Conservation (phyloP, 2,888 invertebrate genomes). For the Linnaemya vulpina region DNA sequence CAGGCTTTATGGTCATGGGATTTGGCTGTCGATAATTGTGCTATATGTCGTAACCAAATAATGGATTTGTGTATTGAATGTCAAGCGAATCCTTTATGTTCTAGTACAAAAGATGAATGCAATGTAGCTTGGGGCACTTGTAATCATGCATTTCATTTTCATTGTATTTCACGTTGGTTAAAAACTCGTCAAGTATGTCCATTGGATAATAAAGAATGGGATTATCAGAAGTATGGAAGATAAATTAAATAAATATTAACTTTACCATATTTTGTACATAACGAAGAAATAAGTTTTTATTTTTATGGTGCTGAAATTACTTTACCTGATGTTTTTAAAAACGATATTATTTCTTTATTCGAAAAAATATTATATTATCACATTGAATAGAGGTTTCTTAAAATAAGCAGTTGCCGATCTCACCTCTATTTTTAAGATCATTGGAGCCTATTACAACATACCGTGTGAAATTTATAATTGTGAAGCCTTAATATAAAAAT, state of each 20-base stretch:
- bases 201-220: slow-evolving; percentile 99
- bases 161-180: slow-evolving; percentile 99
- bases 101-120: slow-evolving; percentile 98
- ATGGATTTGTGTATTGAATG: slow-evolving; percentile 99
- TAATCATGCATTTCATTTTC: slow-evolving; percentile 99
- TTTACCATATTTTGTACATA: neutral
- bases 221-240: slow-evolving; percentile 96
- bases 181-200: slow-evolving; percentile 99
- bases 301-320: too few relatives aligned
- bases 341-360: too few relatives aligned
- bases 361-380: too few relatives aligned
- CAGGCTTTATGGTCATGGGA: slow-evolving; percentile 99
- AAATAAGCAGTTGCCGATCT: too few relatives aligned
- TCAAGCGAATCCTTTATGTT: slow-evolving; percentile 98
- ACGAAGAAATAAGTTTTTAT: too few relatives aligned
- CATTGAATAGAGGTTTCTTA: too few relatives aligned
- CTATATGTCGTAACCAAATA: slow-evolving; percentile 99
- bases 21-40: slow-evolving; percentile 99
- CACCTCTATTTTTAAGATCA: too few relatives aligned
- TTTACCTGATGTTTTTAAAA: too few relatives aligned
- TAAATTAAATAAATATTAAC: slow-evolving; percentile 58
- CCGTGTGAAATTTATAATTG: too few relatives aligned
- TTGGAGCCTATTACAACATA: too few relatives aligned
- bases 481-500: too few relatives aligned
- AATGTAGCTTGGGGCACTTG: slow-evolving; percentile 99